phyloP scores from a whole-genome alignment of 2,888 invertebrate species.

The Standfussiana lucernea region DNA sequence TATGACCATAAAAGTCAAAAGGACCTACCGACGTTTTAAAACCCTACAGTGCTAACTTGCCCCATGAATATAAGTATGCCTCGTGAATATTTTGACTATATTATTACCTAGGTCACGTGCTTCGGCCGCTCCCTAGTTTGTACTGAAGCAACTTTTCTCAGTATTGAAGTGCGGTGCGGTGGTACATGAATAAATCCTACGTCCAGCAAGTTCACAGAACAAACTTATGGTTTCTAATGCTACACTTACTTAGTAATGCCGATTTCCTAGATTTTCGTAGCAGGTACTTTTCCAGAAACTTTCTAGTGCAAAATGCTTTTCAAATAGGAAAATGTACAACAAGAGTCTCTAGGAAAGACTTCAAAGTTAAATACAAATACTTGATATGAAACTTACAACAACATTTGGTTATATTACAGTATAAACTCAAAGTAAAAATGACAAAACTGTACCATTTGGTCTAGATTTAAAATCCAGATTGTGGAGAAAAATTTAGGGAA shows the following conservation, averaged over 20 bases:
- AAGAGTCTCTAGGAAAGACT: background rate
- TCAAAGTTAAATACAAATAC: background rate
- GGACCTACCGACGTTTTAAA: background rate
- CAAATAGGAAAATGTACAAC: background rate
- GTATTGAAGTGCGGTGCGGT: background rate
- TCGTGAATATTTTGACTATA: background rate
- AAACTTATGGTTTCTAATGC: background rate
- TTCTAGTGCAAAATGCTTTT: background rate
- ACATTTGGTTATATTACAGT: background rate
- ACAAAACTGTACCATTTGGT: conserved; percentile 31
- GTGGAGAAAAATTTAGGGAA: conserved; percentile 12
- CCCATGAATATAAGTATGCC: too few species aligned
- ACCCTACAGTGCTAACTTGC: too few species aligned
- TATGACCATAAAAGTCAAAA: background rate
- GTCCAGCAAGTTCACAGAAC: background rate
- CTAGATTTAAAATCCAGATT: conserved; percentile 33
- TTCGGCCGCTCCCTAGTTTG: background rate
- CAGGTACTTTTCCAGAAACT: background rate
- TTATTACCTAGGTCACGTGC: background rate
- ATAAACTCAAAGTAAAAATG: conserved; percentile 29
- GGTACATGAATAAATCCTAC: background rate
- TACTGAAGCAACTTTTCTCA: conserved; percentile 1
- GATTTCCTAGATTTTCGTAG: background rate
- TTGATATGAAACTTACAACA: background rate
- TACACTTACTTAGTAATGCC: background rate